Evolutionary conservation across 2,113 vertebrate species (phyloP).

Genomic region (Ammospiza caudacuta): DNA sequence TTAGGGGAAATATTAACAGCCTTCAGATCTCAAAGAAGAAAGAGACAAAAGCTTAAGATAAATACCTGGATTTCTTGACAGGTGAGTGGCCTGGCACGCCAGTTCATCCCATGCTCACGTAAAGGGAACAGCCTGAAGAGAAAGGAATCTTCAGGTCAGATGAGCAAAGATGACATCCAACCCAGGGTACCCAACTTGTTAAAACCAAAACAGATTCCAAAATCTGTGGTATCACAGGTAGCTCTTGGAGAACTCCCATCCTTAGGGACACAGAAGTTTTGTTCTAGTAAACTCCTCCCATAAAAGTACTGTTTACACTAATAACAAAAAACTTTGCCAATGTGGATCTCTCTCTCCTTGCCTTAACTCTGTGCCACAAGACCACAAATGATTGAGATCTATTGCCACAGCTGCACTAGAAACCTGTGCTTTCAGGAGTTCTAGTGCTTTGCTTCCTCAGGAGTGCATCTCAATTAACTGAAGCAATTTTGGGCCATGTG

Average conservation of each 20-base stretch:
- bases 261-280: not conserved
- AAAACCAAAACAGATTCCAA: not conserved
- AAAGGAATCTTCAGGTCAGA: not conserved
- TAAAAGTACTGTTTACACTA: not conserved
- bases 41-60: constrained; percentile 4
- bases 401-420: not conserved
- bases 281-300: not conserved
- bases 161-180: not conserved
- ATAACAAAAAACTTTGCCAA: not conserved
- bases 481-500: not conserved
- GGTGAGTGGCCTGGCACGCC: constrained; percentile 87
- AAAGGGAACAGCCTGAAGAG: constrained; percentile 91
- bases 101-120: constrained; percentile 92
- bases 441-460: not conserved
- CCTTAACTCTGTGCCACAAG: not conserved
- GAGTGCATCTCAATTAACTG: not conserved
- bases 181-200: not conserved
- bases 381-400: not conserved
- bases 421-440: not conserved
- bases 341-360: not conserved
- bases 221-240: not conserved
- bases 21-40: not conserved
- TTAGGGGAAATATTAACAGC: not conserved
- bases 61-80: constrained; percentile 88
- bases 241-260: not conserved